These are phyloP conservation scores for Cherax destructor DNA, from an alignment of 1,140 invertebrate genomes.

Conservation along the genomic window DNA sequence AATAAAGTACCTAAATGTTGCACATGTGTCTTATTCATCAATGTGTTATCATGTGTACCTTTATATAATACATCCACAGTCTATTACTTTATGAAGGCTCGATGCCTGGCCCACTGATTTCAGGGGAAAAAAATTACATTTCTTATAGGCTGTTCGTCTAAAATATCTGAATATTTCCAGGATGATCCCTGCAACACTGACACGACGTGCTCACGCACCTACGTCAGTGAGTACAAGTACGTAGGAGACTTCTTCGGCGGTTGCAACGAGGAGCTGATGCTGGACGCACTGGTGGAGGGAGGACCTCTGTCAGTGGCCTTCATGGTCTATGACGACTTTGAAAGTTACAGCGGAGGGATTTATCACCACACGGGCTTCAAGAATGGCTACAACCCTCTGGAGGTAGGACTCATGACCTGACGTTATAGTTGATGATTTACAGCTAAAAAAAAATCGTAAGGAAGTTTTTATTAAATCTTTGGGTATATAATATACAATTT, in stretches of 20 bases:
- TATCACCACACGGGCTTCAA: conserved; percentile 74
- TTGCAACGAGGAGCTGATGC: conserved; percentile 79
- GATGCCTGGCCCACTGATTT: no score
- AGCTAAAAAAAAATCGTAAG: no score
- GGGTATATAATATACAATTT: no score
- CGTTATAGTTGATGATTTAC: no score
- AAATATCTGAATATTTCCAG: conserved; percentile 72
- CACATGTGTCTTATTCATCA: no score
- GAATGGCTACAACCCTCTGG: conserved; percentile 75
- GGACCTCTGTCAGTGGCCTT: conserved; percentile 79
- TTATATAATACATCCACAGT: no score
- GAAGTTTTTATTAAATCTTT: no score
- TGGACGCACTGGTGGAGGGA: conserved; percentile 76
- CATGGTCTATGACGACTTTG: conserved; percentile 77
- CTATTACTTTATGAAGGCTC: no score
- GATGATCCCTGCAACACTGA: conserved; percentile 75
- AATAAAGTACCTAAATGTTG: no score
- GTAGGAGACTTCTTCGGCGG: conserved; percentile 74
- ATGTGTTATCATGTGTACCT: no score
- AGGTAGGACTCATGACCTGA: conserved; percentile 63
- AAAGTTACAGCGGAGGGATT: conserved; percentile 76
- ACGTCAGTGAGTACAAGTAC: conserved; percentile 41
- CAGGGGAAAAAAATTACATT: no score
- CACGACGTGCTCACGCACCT: conserved; percentile 30
- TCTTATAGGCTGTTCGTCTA: no score